These are phyloP conservation scores for Plagiodera versicolora DNA, from an alignment of 2,888 invertebrate species.

Conservation along the genomic window DNA sequence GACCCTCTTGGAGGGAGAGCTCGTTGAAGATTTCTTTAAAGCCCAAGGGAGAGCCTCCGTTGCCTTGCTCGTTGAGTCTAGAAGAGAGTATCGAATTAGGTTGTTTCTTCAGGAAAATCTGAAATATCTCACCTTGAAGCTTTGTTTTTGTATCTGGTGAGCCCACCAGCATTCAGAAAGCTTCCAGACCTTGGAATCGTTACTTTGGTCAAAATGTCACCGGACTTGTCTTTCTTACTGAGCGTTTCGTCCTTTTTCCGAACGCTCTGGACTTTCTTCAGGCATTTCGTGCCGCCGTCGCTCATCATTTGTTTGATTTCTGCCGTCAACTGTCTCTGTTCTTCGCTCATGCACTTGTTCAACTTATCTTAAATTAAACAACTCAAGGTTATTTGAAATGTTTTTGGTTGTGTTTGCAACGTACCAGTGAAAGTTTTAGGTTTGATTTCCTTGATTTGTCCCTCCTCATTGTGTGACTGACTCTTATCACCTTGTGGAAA, in stretches of 20 bases:
- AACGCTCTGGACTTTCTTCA: slow-evolving; percentile 56
- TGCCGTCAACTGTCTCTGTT: slow-evolving; percentile 56
- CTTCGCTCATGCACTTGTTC: slow-evolving; percentile 55
- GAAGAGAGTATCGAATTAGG: too few species aligned
- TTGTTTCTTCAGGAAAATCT: too few species aligned
- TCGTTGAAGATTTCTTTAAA: slow-evolving; percentile 87
- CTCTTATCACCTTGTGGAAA: slow-evolving; percentile 4
- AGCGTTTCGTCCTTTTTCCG: slow-evolving; percentile 45
- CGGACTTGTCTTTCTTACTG: slow-evolving; percentile 62
- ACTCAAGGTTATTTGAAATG: neutral
- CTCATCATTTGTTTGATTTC: slow-evolving; percentile 55
- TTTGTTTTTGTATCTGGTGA: slow-evolving; percentile 75
- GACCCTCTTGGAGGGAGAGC: slow-evolving; percentile 83
- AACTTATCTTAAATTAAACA: slow-evolving; percentile 54
- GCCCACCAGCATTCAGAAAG: slow-evolving; percentile 79
- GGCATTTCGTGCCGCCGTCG: slow-evolving; percentile 47
- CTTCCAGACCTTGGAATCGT: slow-evolving; percentile 85
- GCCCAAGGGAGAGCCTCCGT: slow-evolving; percentile 79
- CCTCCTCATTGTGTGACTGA: slow-evolving; percentile 6
- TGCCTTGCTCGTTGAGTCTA: slow-evolving; percentile 66
- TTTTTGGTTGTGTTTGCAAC: slow-evolving; percentile 1
- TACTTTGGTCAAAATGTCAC: slow-evolving; percentile 83
- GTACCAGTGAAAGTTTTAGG: slow-evolving; percentile 56
- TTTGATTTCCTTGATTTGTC: slow-evolving; percentile 61
- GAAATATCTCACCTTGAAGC: slow-evolving; percentile 60